Conservation (phyloP, 2,888 invertebrate genomes). For the Dolomedes plantarius region DNA sequence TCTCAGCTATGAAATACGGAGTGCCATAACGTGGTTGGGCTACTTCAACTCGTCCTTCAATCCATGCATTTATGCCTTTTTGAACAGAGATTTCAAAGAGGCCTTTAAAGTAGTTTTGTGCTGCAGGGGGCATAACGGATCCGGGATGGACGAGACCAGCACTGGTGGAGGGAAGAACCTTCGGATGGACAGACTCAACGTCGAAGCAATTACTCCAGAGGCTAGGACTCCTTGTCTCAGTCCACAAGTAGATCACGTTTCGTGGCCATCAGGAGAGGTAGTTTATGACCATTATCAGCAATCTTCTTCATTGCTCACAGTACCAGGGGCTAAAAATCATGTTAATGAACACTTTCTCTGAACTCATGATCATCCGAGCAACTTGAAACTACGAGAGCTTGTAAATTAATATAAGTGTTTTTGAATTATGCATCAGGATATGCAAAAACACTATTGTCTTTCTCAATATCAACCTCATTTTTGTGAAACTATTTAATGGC, state of each 20-base stretch:
- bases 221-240: conserved; percentile 64
- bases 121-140: conserved; percentile 77
- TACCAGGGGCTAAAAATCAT: conserved; percentile 62
- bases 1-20: conserved; percentile 82
- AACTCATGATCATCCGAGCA: background rate
- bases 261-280: conserved; percentile 56
- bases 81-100: conserved; percentile 95
- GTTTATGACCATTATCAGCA: conserved; percentile 33
- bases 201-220: conserved; percentile 57
- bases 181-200: conserved; percentile 68
- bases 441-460: background rate
- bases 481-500: background rate
- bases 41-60: conserved; percentile 82
- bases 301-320: conserved; percentile 44
- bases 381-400: background rate
- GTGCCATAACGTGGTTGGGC: conserved; percentile 79
- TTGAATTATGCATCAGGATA: background rate
- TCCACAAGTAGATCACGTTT: conserved; percentile 62
- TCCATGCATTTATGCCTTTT: conserved; percentile 94
- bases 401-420: background rate
- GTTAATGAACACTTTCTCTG: conserved; percentile 64
- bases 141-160: conserved; percentile 54
- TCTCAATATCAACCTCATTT: background rate
- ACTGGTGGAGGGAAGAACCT: conserved; percentile 34
- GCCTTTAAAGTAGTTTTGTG: conserved; percentile 95